These are phyloP conservation scores for Nesogale talazaci DNA, from an alignment of 2,113 vertebrate genomes.

Conservation along the genomic window DNA sequence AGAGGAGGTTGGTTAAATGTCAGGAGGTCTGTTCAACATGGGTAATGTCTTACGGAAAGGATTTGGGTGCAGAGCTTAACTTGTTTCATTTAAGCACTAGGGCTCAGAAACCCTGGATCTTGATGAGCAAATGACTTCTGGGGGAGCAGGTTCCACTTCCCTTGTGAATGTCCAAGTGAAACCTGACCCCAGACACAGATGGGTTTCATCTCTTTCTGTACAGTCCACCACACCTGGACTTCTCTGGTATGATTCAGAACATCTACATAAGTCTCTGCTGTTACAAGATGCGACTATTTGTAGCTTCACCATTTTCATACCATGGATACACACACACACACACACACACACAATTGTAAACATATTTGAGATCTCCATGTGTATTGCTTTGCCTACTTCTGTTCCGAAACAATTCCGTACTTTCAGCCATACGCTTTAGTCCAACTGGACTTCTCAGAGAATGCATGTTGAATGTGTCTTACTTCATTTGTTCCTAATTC, in stretches of 20 bases:
- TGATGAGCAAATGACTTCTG: background rate
- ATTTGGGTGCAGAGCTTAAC: background rate
- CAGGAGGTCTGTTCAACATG: background rate
- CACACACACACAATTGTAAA: background rate
- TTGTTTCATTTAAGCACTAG: background rate
- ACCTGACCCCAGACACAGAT: background rate
- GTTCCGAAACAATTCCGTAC: background rate
- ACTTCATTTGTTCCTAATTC: constrained; percentile 6
- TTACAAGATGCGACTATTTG: background rate
- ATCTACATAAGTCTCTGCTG: background rate
- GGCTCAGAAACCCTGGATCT: background rate
- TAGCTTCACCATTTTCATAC: background rate
- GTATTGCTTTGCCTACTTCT: background rate
- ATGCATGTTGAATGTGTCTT: background rate
- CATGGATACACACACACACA: no score
- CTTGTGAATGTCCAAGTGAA: background rate
- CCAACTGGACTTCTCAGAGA: background rate
- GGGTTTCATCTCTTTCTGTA: background rate
- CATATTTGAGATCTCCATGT: background rate
- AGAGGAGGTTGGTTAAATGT: background rate
- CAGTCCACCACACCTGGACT: background rate
- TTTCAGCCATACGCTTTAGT: background rate
- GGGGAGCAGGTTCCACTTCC: background rate
- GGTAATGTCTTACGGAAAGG: background rate
- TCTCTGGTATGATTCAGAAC: background rate